These are phyloP conservation scores for Poeciliopsis paucimaculata DNA, from an alignment of 2,797 vertebrate genomes.

Conservation along the genomic window DNA sequence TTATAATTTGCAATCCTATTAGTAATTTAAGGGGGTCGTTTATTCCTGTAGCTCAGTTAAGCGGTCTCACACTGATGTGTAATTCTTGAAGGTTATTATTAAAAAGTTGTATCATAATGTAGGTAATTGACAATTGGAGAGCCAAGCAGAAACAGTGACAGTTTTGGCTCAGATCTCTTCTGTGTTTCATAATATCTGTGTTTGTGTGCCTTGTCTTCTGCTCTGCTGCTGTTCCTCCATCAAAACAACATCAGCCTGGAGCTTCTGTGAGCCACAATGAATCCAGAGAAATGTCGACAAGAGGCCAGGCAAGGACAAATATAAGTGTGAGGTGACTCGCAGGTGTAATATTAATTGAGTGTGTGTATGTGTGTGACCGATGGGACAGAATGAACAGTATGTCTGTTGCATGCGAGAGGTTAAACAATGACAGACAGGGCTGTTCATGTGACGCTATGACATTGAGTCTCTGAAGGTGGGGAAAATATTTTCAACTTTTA, in stretches of 20 bases:
- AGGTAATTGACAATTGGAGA: not conserved
- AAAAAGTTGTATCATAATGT: not conserved
- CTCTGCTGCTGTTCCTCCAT: not conserved
- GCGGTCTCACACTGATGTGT: not conserved
- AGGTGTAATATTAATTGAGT: conserved; percentile 10
- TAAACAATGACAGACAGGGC: not conserved
- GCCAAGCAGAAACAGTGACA: not conserved
- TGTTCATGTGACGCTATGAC: not conserved
- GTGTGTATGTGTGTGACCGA: not conserved
- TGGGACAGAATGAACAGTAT: conserved; percentile 4
- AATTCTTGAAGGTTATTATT: not conserved
- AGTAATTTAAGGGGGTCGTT: not conserved
- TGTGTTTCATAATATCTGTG: conserved; percentile 19
- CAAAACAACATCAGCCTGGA: conserved; percentile 20
- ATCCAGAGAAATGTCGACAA: conserved; percentile 11
- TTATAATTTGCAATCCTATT: not conserved
- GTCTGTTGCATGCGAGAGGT: not conserved
- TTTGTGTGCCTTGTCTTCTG: conserved; percentile 5
- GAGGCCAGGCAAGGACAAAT: conserved; percentile 27
- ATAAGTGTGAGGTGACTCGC: not conserved
- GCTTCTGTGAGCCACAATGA: conserved; percentile 25
- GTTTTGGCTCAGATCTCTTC: conserved; percentile 1
- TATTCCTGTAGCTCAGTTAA: not conserved
- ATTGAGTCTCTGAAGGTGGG: not conserved
- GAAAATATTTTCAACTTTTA: not conserved